Conservation (phyloP, 1,140 invertebrate genomes). For the Diplogasteroides magnus region DNA sequence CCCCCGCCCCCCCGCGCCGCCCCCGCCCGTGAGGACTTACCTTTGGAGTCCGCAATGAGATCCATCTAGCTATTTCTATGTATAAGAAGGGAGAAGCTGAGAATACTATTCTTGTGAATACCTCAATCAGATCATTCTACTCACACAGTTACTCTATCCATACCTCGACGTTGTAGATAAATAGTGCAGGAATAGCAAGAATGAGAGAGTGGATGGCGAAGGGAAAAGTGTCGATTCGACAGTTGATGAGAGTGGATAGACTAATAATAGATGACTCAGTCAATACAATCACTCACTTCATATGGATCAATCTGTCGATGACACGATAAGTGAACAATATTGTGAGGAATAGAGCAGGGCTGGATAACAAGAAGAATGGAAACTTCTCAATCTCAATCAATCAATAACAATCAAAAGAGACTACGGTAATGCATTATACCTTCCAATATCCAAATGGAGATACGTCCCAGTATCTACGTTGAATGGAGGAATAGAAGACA, state of each 20-base stretch:
- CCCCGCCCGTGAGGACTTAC: too few species aligned
- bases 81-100: constrained; percentile 19
- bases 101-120: constrained; percentile 18
- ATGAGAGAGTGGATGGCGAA: constrained; percentile 8
- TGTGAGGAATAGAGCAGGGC: constrained; percentile 18
- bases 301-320: too few species aligned
- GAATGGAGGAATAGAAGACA: constrained; percentile 23
- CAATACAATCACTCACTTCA: too few species aligned
- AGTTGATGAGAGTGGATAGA: too few species aligned
- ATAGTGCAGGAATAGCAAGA: constrained; percentile 2
- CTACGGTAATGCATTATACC: constrained; percentile 11
- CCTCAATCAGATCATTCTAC: background rate
- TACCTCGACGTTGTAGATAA: constrained; percentile 19
- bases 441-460: constrained; percentile 29
- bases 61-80: constrained; percentile 10
- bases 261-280: too few species aligned
- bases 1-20: too few species aligned
- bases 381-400: constrained; percentile 7
- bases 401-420: too few species aligned
- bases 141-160: background rate
- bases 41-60: constrained; percentile 9
- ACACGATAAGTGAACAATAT: too few species aligned
- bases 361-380: constrained; percentile 20
- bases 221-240: too few species aligned
- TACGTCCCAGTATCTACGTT: constrained; percentile 32